phyloP scores from a whole-genome alignment of 2,888 invertebrate species.

The Aspidapion aeneum region DNA sequence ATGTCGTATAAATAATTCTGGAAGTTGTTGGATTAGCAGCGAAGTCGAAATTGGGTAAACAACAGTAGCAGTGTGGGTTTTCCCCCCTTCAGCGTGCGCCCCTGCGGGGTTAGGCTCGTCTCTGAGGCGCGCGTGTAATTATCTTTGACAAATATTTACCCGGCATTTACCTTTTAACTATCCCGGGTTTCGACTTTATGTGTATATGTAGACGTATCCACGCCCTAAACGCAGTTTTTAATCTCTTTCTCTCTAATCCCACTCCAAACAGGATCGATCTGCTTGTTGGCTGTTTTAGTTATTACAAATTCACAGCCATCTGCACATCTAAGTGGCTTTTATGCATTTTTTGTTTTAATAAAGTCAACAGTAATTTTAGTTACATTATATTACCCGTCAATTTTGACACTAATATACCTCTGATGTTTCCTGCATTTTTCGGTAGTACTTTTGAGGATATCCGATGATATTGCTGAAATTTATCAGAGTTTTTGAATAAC shows the following conservation, averaged over 20 bases:
- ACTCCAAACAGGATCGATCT: slow-evolving; percentile 21
- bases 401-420: no score
- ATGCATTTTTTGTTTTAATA: background rate
- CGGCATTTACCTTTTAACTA: slow-evolving; percentile 47
- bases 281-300: slow-evolving; percentile 8
- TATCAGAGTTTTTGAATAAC: no score
- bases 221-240: slow-evolving; percentile 25
- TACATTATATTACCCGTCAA: no score
- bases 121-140: slow-evolving; percentile 46
- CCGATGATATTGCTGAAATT: no score
- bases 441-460: no score
- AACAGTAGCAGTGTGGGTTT: background rate
- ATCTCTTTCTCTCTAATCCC: slow-evolving; percentile 20
- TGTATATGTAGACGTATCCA: slow-evolving; percentile 18
- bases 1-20: background rate
- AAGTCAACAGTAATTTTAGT: no score
- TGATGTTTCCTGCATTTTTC: no score
- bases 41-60: background rate
- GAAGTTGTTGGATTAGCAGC: background rate
- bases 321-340: slow-evolving; percentile 16
- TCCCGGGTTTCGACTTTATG: slow-evolving; percentile 27
- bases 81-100: slow-evolving; percentile 16
- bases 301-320: slow-evolving; percentile 19
- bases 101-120: slow-evolving; percentile 32
- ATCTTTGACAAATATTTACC: slow-evolving; percentile 45